Percentiles rank a stretch among this genome's conserved stretches.
These are phyloP conservation scores for Cyrtonyx montezumae DNA, from an alignment of 2,113 vertebrate species.

Conservation along the genomic window DNA sequence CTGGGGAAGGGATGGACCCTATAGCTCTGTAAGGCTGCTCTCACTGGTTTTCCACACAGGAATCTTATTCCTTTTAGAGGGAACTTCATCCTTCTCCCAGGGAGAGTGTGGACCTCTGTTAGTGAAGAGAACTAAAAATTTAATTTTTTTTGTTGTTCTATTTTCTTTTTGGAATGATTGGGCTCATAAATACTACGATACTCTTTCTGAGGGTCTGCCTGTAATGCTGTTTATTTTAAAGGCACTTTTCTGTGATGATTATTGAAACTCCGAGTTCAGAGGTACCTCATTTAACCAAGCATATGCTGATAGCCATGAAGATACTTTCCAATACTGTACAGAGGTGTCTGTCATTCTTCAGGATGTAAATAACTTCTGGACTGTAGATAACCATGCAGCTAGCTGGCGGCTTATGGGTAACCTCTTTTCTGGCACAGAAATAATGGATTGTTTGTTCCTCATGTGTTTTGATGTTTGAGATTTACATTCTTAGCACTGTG, in stretches of 20 bases:
- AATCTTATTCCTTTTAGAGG: neutral
- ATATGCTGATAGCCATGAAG: neutral
- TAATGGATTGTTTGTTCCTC: slow-evolving; percentile 50
- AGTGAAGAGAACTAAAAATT: neutral
- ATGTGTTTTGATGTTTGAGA: slow-evolving; percentile 64
- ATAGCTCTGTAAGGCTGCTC: neutral
- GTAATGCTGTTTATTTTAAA: slow-evolving; percentile 10
- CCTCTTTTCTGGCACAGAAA: slow-evolving; percentile 54
- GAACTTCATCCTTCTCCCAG: neutral
- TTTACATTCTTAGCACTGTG: slow-evolving; percentile 40
- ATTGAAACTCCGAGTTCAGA: neutral
- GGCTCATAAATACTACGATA: neutral
- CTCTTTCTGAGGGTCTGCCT: neutral
- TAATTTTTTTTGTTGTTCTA: fast-evolving
- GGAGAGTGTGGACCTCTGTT: neutral
- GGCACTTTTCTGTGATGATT: slow-evolving; percentile 12
- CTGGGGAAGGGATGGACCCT: fast-evolving
- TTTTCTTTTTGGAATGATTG: neutral
- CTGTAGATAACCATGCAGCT: slow-evolving; percentile 17
- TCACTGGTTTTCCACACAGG: neutral
- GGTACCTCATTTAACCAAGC: neutral
- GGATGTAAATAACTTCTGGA: slow-evolving; percentile 30
- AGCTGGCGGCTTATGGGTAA: slow-evolving; percentile 9
- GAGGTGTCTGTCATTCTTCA: neutral
- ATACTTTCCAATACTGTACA: slow-evolving; percentile 21